Base-by-base conservation (phyloP, 2,113 vertebrate species). In the Grantiella picta region DNA sequence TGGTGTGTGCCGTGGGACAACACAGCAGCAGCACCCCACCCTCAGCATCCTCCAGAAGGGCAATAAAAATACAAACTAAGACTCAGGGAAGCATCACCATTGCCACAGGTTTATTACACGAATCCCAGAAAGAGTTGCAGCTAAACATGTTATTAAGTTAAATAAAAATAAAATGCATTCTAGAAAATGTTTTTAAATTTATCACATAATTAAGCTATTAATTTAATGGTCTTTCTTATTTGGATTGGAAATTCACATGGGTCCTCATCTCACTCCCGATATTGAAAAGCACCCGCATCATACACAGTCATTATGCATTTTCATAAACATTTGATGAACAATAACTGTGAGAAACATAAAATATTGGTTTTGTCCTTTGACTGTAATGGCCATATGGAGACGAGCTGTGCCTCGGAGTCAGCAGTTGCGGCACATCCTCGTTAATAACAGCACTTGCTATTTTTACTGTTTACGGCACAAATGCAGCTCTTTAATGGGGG, bases 241-340 rank as follows among this genome's bases (percentile, higher is more conserved):
- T 75, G 73, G 45, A 45, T 53, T 91, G 53, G 66, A 84, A 95
- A 87, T 57, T 38, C 77, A 76, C 5, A 3, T 2, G 5, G 49
- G 61, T 76, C 50, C 28, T 85, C 66, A 12, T 76, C 63, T 76
- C 52, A 10, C 47, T 56, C 53, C 57, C 1, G 17, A 72, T 71
- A 61, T 45, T 78, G 81, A 86, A 72, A 52, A 49, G 45, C 0
- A 0, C 3, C 7, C 83, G 71, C 86, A 71, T 91, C 83, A 59
- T 15, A 49, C 4, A 0, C 40, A 68, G 69, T 82, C 65, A 87
- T 96, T 94, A 94, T 40, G 57, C 36, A 7, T 78, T 94, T 94
- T 91, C 81, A 89, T 87, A 92, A 96, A 82, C 94, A 79, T 86
- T 54, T 92, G 90, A 93, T 83, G 88, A 93, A 96, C 92, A 95